Percentiles rank a stretch among this genome's conserved stretches.
Evolutionary conservation across 2,888 invertebrate genomes (phyloP).

Genomic region (Caradrina clavipalpis): DNA sequence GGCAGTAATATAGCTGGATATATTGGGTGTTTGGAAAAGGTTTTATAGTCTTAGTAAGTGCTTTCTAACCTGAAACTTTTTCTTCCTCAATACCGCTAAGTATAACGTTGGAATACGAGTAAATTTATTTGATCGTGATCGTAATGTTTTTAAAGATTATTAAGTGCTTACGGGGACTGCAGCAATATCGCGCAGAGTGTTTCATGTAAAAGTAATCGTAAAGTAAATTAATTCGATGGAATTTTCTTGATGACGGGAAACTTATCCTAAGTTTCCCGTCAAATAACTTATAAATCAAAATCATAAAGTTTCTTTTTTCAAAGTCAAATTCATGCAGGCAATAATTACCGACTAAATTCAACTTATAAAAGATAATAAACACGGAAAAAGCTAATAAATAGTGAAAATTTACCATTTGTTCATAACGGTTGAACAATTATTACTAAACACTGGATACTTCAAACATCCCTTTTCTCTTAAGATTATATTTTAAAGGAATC

Average conservation of each 20-base stretch:
- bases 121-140: too few relatives aligned
- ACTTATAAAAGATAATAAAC: background rate
- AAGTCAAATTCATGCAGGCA: too few relatives aligned
- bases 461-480: slow-evolving; percentile 2
- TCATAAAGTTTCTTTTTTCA: too few relatives aligned
- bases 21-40: slow-evolving; percentile 32
- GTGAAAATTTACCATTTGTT: background rate
- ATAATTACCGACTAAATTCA: background rate
- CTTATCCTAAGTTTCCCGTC: too few relatives aligned
- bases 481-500: slow-evolving; percentile 49
- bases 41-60: slow-evolving; percentile 1
- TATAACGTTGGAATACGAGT: background rate
- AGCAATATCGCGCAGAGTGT: too few relatives aligned
- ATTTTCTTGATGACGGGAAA: too few relatives aligned
- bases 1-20: slow-evolving; percentile 20
- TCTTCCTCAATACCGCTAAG: background rate
- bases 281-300: too few relatives aligned
- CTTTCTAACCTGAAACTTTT: background rate
- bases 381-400: slow-evolving; percentile 7
- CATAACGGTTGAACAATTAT: slow-evolving; percentile 2
- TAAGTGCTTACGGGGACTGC: too few relatives aligned
- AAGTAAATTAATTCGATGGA: too few relatives aligned
- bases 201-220: too few relatives aligned
- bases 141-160: too few relatives aligned
- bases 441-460: slow-evolving; percentile 6